phyloP scores from a whole-genome alignment of 1,140 invertebrate genomes.

The Hylyphantes graminicola region DNA sequence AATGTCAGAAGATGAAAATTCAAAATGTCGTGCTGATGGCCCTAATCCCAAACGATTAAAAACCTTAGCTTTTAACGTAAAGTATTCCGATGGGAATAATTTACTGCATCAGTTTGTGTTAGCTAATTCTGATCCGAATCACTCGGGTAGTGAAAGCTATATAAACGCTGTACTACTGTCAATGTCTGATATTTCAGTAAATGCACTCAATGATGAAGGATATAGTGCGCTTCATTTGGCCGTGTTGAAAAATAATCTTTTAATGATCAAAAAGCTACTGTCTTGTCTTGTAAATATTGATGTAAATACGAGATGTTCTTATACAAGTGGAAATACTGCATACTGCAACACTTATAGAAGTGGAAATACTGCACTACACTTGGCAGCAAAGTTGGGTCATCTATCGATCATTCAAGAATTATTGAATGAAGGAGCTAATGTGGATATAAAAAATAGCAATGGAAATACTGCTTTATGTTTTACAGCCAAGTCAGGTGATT shows the following conservation, averaged over 20 bases:
- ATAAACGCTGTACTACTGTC: background rate
- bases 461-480: too few species aligned
- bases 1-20: too few species aligned
- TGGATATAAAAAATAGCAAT: too few species aligned
- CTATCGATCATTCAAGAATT: too few species aligned
- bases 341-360: background rate
- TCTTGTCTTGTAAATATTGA: background rate
- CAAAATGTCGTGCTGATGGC: too few species aligned
- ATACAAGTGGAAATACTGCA: background rate
- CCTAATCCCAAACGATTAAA: background rate
- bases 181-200: background rate
- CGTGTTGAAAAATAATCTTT: background rate
- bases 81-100: background rate
- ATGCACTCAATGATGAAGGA: background rate
- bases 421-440: too few species aligned
- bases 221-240: too few species aligned
- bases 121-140: background rate
- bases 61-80: background rate
- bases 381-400: too few species aligned
- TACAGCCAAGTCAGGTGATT: too few species aligned
- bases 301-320: background rate
- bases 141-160: background rate
- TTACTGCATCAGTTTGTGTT: slow-evolving; percentile 1
- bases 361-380: background rate
- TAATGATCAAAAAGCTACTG: background rate